Conservation (phyloP, 2,113 vertebrate genomes). For the Scomber scombrus region DNA sequence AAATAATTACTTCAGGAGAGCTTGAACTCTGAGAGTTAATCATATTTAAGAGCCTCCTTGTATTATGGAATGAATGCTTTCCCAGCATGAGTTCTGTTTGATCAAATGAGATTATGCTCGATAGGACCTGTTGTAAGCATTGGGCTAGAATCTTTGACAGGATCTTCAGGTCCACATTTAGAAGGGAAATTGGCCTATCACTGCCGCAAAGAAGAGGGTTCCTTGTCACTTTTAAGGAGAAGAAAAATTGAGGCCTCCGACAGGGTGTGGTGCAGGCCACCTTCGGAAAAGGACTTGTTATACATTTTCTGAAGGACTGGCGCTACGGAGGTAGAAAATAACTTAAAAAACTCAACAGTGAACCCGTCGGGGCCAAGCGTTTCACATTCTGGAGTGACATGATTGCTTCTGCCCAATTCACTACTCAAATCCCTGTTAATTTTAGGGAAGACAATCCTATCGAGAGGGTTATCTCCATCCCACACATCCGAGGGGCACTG, state of each 20-base stretch:
- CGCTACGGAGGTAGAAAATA: neutral
- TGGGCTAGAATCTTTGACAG: neutral
- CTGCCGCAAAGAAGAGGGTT: neutral
- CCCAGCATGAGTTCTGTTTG: conserved; percentile 1
- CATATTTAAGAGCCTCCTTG: conserved; percentile 5
- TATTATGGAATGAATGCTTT: conserved; percentile 1
- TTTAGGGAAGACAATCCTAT: too few relatives aligned
- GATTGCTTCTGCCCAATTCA: too few relatives aligned
- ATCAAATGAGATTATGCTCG: conserved; percentile 4
- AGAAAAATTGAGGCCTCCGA: neutral
- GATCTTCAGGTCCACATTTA: conserved; percentile 11
- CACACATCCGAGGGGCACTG: too few relatives aligned
- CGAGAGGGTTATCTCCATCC: too few relatives aligned
- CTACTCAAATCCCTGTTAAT: too few relatives aligned
- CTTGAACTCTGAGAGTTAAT: neutral
- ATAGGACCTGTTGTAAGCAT: neutral
- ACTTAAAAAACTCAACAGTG: too few relatives aligned
- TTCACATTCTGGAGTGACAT: too few relatives aligned
- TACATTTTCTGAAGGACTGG: conserved; percentile 4
- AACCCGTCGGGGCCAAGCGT: too few relatives aligned
- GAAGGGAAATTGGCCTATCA: conserved; percentile 13
- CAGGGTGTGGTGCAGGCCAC: neutral
- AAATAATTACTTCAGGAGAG: too few relatives aligned
- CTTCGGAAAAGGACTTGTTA: neutral
- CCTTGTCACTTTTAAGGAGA: conserved; percentile 6